Evolutionary conservation across 2,113 vertebrate species (phyloP), one percentile per base, ranked within the genome.

Genomic region (Baryphthengus martii): DNA sequence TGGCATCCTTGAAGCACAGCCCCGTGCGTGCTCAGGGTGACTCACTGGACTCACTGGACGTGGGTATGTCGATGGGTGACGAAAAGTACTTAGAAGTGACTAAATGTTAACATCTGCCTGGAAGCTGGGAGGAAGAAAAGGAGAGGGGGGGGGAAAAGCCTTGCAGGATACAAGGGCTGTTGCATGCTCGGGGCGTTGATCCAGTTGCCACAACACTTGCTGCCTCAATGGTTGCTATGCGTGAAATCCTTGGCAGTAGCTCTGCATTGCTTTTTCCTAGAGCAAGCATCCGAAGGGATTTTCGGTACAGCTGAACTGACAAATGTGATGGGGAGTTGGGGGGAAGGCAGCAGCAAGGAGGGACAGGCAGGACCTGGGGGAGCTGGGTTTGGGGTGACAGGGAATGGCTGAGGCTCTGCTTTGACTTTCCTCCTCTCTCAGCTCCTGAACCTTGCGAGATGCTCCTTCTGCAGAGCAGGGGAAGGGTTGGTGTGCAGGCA

Each of bases 211-310:
- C 92, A 95, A 95, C 89, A 95, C 33, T 66, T 58, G 76, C 86
- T 82, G 81, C 81, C 84, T 96, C 96, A 59, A 70, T 90, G 67
- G 92, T 95, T 97, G 94, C 90, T 77, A 94, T 93, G 88, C 93
- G 95, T 92, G 86, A 98, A 97, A 96, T 87, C 75, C 40, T 92
- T 86, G 92, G 76, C 90, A 92, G 15, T 68, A 20, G 93, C 58
- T 50, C 63, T 44, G 70, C 80, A 2, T 85, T 82, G 89, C 95
- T 94, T 87, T 79, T 95, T 95, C 95, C 86, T 94, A 71, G 88
- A 96, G 90, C 92, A 88, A 88, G 89, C 65, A 86, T 85, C 95
- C 75, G 1, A 89, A 89, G 91, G 86, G 95, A 94, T 95, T 94
- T 92, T 88, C 20, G 11, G 42, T 0, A 1, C 75, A 84, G 95